Evolutionary conservation across 2,797 vertebrate species (phyloP).

Genomic region (Macropodus opercularis): DNA sequence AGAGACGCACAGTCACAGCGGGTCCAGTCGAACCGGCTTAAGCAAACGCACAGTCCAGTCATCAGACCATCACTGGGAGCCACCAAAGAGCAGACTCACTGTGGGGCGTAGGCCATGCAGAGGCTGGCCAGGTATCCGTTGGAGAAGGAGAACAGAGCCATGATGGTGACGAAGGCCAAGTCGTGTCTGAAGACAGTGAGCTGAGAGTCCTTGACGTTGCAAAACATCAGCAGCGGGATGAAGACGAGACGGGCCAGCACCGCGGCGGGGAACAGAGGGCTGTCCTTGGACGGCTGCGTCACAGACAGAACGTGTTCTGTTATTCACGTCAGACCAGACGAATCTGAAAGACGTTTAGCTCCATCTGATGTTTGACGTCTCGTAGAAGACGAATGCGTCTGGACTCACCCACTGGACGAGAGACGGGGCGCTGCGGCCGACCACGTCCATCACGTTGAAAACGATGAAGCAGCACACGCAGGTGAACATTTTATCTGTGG

Average conservation of each 20-base stretch:
- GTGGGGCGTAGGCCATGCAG: conserved; percentile 93
- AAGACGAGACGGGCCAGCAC: conserved; percentile 86
- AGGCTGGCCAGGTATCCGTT: conserved; percentile 93
- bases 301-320: no score
- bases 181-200: conserved; percentile 84
- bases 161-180: conserved; percentile 85
- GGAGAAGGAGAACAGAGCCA: conserved; percentile 89
- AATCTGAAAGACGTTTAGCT: no score
- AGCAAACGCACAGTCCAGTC: no score
- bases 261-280: conserved; percentile 80
- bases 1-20: background rate
- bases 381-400: no score
- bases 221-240: conserved; percentile 90
- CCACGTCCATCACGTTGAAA: conserved; percentile 88
- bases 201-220: conserved; percentile 78
- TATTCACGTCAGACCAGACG: no score
- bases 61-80: no score
- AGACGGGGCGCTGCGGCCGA: conserved; percentile 83
- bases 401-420: conserved; percentile 87
- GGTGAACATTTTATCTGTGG: conserved; percentile 84
- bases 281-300: conserved; percentile 87
- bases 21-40: no score
- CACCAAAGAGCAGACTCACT: conserved; percentile 91
- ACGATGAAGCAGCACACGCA: conserved; percentile 90
- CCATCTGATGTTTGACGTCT: no score